Conservation (phyloP, 2,888 invertebrate species). For the Epistrophe eligans region DNA sequence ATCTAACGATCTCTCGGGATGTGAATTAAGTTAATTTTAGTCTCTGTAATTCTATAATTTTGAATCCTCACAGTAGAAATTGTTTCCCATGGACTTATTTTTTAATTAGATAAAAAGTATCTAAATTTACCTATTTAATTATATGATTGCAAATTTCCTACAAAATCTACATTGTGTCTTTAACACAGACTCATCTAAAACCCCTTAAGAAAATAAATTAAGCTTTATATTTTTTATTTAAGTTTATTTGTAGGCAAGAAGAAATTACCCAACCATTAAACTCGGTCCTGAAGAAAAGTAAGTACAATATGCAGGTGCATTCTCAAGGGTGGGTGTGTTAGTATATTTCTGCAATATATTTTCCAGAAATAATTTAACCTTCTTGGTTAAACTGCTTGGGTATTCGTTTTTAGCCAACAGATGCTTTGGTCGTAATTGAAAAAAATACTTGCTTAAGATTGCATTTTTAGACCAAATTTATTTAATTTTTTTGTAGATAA, state of each 20-base stretch:
- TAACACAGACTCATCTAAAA: slow-evolving; percentile 1
- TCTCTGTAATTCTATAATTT: no score
- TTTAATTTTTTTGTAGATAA: not conserved
- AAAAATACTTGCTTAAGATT: slow-evolving; percentile 67
- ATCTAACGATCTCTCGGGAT: no score
- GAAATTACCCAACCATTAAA: slow-evolving; percentile 33
- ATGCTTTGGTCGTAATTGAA: slow-evolving; percentile 65
- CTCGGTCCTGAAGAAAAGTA: slow-evolving; percentile 50
- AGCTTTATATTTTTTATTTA: not conserved
- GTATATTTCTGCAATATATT: slow-evolving; percentile 13
- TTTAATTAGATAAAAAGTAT: no score
- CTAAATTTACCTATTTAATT: no score
- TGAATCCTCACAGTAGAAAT: no score
- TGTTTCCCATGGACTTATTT: no score
- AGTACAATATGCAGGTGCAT: slow-evolving; percentile 43
- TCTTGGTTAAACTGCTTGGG: slow-evolving; percentile 37
- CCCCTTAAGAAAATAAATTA: not conserved
- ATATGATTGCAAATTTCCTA: no score
- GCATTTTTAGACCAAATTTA: not conserved
- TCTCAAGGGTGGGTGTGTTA: slow-evolving; percentile 27
- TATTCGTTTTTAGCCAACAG: slow-evolving; percentile 52
- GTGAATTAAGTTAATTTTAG: no score
- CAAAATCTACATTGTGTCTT: no score
- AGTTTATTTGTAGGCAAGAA: not conserved
- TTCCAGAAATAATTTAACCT: slow-evolving; percentile 31